Evolutionary conservation across 1,140 invertebrate genomes (phyloP).

Genomic region (Amphibalanus amphitrite): DNA sequence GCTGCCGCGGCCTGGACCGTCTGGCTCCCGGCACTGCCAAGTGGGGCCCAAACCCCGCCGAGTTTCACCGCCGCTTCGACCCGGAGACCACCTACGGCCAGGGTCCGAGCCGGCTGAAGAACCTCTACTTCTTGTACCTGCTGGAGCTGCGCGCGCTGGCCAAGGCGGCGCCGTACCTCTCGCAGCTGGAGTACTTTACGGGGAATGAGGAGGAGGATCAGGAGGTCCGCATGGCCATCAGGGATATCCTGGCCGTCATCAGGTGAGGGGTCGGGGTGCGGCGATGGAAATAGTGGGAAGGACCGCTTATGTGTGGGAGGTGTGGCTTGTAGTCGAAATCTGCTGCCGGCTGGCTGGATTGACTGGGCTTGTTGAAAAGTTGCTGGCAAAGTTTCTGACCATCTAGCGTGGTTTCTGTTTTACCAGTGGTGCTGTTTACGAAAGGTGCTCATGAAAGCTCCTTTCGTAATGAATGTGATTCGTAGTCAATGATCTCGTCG

Average conservation of each 20-base stretch:
- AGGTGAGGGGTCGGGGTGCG: too few relatives aligned
- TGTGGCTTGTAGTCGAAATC: too few relatives aligned
- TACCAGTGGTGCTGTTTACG: too few relatives aligned
- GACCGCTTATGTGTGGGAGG: too few relatives aligned
- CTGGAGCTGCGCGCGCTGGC: conserved; percentile 60
- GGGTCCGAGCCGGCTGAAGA: conserved; percentile 82
- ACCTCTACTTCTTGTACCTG: conserved; percentile 93
- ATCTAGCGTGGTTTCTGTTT: too few relatives aligned
- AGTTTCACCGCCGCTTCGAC: conserved; percentile 76
- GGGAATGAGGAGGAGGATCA: conserved; percentile 71
- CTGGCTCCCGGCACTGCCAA: conserved; percentile 32
- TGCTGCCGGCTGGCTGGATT: too few relatives aligned
- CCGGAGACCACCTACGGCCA: conserved; percentile 66
- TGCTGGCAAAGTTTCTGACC: too few relatives aligned
- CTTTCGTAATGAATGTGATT: too few relatives aligned
- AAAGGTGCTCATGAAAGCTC: too few relatives aligned
- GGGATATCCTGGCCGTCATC: conserved; percentile 57
- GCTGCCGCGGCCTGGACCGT: conserved; percentile 15
- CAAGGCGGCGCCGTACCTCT: conserved; percentile 84
- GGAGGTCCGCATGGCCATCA: conserved; percentile 65
- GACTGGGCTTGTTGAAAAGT: too few relatives aligned
- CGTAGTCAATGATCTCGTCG: too few relatives aligned
- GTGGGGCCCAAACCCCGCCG: conserved; percentile 79
- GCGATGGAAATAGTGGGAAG: too few relatives aligned
- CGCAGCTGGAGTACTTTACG: conserved; percentile 77